Conservation (phyloP, 2,888 invertebrate genomes). For the Nymphalis c-album region DNA sequence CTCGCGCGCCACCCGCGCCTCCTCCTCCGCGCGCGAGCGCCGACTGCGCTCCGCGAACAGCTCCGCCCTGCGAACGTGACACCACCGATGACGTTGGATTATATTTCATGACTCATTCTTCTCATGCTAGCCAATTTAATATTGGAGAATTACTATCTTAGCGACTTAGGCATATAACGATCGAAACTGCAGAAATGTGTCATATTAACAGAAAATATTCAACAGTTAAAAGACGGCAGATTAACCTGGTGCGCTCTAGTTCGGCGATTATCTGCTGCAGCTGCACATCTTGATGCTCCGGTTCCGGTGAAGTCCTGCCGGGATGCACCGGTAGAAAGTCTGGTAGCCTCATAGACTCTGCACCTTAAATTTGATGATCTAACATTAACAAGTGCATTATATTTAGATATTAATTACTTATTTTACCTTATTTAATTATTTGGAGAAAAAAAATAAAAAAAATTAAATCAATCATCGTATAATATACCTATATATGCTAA, state of each 20-base stretch:
- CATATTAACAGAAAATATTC: no score
- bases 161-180: no score
- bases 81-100: neutral
- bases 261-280: constrained; percentile 65
- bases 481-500: no score
- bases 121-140: neutral
- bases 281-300: constrained; percentile 68
- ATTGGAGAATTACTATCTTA: neutral
- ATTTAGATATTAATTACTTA: no score
- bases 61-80: constrained; percentile 54
- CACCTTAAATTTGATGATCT: constrained; percentile 49
- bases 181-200: no score
- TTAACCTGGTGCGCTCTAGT: constrained; percentile 66
- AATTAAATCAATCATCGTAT: no score
- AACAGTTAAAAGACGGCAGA: neutral
- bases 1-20: constrained; percentile 50
- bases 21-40: constrained; percentile 64
- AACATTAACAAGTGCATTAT: no score
- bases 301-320: constrained; percentile 71
- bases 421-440: no score
- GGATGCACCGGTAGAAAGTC: constrained; percentile 77
- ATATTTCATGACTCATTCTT: neutral
- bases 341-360: constrained; percentile 74
- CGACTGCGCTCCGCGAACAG: constrained; percentile 68
- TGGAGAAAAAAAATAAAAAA: no score